Conservation (phyloP, 1,140 invertebrate genomes). For the Lasioglossum albipes region DNA sequence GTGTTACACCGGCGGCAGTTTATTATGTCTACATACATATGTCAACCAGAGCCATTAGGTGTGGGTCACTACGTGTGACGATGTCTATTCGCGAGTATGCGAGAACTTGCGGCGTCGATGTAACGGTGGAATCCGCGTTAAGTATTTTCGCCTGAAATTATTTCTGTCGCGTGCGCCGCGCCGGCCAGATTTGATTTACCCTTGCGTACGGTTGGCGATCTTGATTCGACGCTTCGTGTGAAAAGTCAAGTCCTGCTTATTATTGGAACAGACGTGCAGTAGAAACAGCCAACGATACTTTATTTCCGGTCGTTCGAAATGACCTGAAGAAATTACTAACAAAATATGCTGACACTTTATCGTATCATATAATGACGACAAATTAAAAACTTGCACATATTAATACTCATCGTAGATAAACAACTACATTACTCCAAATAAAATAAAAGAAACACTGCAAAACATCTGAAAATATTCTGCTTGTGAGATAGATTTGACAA, state of each 20-base stretch:
- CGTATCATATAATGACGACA: no score
- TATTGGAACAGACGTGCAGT: neutral
- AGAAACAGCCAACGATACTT: no score
- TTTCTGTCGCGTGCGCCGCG: neutral
- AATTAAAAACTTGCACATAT: no score
- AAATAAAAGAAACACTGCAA: no score
- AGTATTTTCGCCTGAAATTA: slow-evolving; percentile 13
- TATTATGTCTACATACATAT: neutral
- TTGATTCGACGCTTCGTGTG: neutral
- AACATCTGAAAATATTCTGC: no score
- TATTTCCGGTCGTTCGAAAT: no score
- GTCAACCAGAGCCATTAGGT: neutral
- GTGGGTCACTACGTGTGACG: neutral
- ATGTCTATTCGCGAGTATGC: neutral
- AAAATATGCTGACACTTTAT: no score
- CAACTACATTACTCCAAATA: no score
- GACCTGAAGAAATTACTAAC: no score
- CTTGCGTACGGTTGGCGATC: neutral
- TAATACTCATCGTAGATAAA: no score
- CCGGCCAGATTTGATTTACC: slow-evolving; percentile 2
- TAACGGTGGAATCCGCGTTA: neutral
- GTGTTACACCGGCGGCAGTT: neutral
- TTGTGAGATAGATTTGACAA: no score
- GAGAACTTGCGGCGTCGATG: neutral
- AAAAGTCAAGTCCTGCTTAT: neutral